These are phyloP conservation scores for Tyria jacobaeae DNA, from an alignment of 2,888 invertebrate genomes.

Conservation along the genomic window DNA sequence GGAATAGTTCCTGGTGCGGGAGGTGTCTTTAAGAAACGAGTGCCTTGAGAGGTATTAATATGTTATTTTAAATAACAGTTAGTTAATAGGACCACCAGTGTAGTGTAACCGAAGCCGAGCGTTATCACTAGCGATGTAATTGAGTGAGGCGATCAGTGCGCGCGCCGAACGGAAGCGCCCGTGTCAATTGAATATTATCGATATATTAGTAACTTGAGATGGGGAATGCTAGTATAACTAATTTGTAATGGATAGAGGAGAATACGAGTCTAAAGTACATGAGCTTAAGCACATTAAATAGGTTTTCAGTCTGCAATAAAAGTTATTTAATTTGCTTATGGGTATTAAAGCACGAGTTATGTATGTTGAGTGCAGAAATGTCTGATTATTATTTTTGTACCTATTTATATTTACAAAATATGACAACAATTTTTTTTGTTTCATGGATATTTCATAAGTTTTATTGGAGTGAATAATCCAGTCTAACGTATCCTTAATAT, in stretches of 20 bases:
- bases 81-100: slow-evolving; percentile 44
- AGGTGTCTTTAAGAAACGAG: no score
- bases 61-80: slow-evolving; percentile 12
- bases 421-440: no score
- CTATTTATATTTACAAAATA: no score
- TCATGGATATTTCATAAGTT: no score
- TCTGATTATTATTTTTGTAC: no score
- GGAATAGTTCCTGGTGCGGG: no score
- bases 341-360: neutral
- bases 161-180: slow-evolving; percentile 49
- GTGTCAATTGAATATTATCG: slow-evolving; percentile 43
- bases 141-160: slow-evolving; percentile 52
- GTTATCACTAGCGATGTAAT: slow-evolving; percentile 49
- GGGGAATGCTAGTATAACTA: slow-evolving; percentile 12
- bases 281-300: neutral
- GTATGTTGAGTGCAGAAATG: no score
- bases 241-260: slow-evolving; percentile 22
- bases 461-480: no score
- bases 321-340: neutral
- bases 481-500: no score
- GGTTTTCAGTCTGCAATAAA: neutral
- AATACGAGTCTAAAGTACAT: slow-evolving; percentile 9
- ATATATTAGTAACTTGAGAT: slow-evolving; percentile 27
- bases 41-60: no score
- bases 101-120: slow-evolving; percentile 41